Percentiles rank a stretch among this genome's conserved stretches.
Evolutionary conservation across 2,113 vertebrate species (phyloP).

Genomic region (Zosterops pallidus): DNA sequence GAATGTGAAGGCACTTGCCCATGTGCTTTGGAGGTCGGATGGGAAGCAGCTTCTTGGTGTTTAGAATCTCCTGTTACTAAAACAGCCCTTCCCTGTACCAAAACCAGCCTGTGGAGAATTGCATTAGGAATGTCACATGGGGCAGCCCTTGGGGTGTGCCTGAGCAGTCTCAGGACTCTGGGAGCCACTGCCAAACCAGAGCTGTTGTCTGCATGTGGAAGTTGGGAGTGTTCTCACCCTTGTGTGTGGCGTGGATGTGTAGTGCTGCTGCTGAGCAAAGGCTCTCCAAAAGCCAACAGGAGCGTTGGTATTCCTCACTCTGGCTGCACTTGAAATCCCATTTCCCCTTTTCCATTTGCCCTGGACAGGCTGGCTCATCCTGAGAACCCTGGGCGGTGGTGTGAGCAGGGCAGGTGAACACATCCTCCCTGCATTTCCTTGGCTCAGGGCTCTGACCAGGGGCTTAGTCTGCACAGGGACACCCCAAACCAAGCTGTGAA

Average conservation of each 20-base stretch:
- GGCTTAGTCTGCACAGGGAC: neutral
- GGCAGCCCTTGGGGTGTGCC: neutral
- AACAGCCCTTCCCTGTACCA: neutral
- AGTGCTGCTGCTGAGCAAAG: neutral
- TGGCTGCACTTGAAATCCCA: neutral
- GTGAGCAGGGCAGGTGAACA: neutral
- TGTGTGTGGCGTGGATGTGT: fast-evolving
- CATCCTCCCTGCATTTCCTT: fast-evolving
- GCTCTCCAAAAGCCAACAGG: neutral
- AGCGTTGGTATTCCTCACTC: fast-evolving
- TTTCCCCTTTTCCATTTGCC: neutral
- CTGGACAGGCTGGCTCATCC: neutral
- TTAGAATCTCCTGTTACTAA: neutral
- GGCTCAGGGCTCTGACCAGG: neutral
- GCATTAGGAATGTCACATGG: fast-evolving
- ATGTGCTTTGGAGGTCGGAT: neutral
- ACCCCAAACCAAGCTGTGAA: neutral
- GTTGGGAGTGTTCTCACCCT: fast-evolving
- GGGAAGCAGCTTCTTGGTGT: neutral
- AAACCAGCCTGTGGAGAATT: neutral
- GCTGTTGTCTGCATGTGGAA: too few relatives aligned
- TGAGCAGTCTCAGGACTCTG: neutral
- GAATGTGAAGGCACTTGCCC: neutral
- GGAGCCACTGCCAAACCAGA: neutral
- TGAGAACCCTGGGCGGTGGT: fast-evolving